These are phyloP conservation scores for Camelus bactrianus DNA, from an alignment of 2,113 vertebrate species.

Conservation along the genomic window DNA sequence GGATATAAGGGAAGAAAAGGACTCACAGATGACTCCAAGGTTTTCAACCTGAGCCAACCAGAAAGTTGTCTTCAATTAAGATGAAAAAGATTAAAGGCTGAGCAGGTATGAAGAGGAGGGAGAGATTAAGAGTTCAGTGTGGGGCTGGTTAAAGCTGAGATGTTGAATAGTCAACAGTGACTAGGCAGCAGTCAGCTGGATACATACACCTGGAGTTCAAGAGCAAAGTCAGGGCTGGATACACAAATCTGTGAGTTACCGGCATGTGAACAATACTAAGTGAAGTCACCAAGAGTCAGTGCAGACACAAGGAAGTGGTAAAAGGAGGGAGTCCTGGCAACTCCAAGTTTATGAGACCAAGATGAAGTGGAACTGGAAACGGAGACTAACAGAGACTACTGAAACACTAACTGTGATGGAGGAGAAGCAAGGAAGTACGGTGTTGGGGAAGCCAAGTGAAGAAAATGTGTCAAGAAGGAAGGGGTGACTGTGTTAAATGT, in stretches of 20 bases:
- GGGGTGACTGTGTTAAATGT: neutral
- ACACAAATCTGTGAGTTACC: neutral
- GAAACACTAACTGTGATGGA: neutral
- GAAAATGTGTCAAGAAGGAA: neutral
- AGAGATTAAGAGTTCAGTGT: neutral
- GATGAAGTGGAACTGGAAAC: neutral
- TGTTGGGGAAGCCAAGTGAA: neutral
- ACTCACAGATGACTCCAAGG: neutral
- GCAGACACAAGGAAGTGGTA: neutral
- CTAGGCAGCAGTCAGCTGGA: neutral
- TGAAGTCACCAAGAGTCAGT: neutral
- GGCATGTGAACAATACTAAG: neutral
- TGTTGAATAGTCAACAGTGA: neutral
- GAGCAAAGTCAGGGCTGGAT: neutral
- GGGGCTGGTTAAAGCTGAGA: neutral
- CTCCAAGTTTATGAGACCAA: neutral
- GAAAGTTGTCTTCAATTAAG: neutral
- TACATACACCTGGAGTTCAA: neutral
- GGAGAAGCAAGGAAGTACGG: neutral
- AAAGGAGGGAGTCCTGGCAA: neutral
- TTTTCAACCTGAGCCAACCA: neutral
- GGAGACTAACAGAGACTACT: neutral
- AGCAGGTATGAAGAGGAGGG: neutral
- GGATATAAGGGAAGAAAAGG: neutral
- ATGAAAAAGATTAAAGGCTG: neutral